Base-by-base conservation (phyloP, 2,797 vertebrate species). In the Peromyscus melanophrys region DNA sequence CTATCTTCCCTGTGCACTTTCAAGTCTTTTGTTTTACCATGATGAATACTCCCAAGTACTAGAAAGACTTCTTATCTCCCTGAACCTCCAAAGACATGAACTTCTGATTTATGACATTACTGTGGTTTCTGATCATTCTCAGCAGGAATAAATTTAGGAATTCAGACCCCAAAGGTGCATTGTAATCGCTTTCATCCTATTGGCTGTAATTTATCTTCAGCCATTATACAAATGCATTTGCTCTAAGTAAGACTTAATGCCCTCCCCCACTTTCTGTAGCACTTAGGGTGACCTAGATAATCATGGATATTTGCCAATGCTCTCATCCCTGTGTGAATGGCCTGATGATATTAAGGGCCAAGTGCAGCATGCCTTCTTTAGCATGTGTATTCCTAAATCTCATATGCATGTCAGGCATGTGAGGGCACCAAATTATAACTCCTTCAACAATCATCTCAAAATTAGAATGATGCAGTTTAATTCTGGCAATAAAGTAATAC, bases 221-320 rank as follows among this genome's bases (percentile, higher is more conserved):
- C 49, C 55, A 93, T 96, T 96, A 87, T 78, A 77, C 78, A 96
- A 93, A 97, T 90, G 92, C 31, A 88, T 49, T 96, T 88, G 71
- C 59, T 96, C 23, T 87, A 82, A 96, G 87, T 16, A 89, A 94
- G 71, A 77, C 57, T 90, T 81, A 96, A 46, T 92, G 23, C 17
- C 46, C 14, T 84, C 31, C 12, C 88, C 90, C 65, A 87, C 46
- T 94, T 96, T 88, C 63, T 94, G n/a, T 34, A 94, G n/a, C 52
- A 77, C 76, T 95, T 93, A 86, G 31, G 14, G 43, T 96, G 95
- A 96, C 92, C 92, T 96, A 97, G 83, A 96, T 93, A 97, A 85
- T 92, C 67, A 55, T 78, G 84, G 94, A 87, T 80, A 55, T 75
- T 94, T 94, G 95, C 87, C 96, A 96, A 13, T 43, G 67, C 61